Base-by-base conservation (phyloP, 2,797 vertebrate species). In the Enteromius viviparus region DNA sequence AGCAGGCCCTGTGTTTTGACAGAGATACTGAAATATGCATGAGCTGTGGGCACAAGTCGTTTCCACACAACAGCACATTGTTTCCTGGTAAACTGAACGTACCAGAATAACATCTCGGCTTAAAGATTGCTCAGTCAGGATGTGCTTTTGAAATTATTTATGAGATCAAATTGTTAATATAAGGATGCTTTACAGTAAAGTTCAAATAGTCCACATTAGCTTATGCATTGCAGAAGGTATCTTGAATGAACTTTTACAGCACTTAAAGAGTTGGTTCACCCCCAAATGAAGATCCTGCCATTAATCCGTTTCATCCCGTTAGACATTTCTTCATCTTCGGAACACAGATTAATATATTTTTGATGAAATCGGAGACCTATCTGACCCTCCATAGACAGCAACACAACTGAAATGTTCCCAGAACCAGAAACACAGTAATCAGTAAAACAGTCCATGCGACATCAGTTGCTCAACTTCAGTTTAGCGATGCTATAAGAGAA, bases 31-130 rank as follows among this genome's bases (percentile, higher is more conserved):
- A 68, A 62, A 49, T 82, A 76, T 75, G 47, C 55, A 82, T 76
- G 29, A 72, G 83, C 34, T 84, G 40, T 60, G 78, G 42, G 66
- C 14, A 72, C 7, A 82, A 82, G 62, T 82, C 26, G 23, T 53
- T 70, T 53, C 65, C 69, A 70, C 45, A 80, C 49, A 76, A 72
- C 68, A 51, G 80, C 32, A 58, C 26, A 77, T 32, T 82, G 76
- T 79, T 62, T 74, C 21, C 40, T 19, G 3, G 42, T 76, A 49
- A 77, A 42, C 32, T 68, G 14, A 17, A 51, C 10, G 49, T 69
- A 62, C 42, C 58, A 66, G 49, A 17, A 14, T 19, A 45, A 72
- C 21, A 19, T 75, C 60, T 34, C 8, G 0, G 32, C 32, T 68
- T 58, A 49, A 32, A 21, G 29, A n/a, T 29, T 51, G 6, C 51